Evolutionary conservation across 2,888 invertebrate species (phyloP), one percentile per base, ranked within the genome.

Genomic region (Rhogogaster chlorosoma): DNA sequence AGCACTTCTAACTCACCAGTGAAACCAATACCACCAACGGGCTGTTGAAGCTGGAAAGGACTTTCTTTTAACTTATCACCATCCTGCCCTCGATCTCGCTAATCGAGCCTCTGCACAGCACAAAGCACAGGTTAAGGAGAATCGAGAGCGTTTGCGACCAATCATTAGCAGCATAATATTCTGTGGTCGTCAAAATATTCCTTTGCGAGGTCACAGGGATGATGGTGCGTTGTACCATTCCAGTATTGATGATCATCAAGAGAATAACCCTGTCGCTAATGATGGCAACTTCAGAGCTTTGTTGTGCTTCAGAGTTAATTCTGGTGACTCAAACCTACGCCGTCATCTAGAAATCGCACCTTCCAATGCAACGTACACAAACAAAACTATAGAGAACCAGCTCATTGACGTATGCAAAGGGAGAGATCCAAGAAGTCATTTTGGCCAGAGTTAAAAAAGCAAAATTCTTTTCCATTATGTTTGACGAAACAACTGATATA

Each of bases 401-500:
- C 53, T 91, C 18, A 91, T 91, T 70, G 86, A 88, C n/a, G 85
- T 85, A 29, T 89, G 89, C 78, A 87, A 86, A 75, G 88, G n/a
- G 88, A 85, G 89, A 88, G 84, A 89, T 90, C 53, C 84, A 86
- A 77, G 73, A 87, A 64, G 80, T 18, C 22, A 88, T 89, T 77
- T 67, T 88, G 53, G 70, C 45, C 22, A 86, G 73, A 77, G 84
- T 86, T 53, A 83, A 86, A 84, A 57, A 84, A 70, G 80, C 85
- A 29, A 85, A 87, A 84, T 90, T 86, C 84, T 91, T 87, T 86
- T 86, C 88, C 61, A 86, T 89, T 64, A 85, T 91, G 18, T 91
- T 90, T 85, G 90, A 91, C 71, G 90, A 91, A 86, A 91, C 90
- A 12, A 90, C 89, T 57, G 90, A 90, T 85, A 86, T 88, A 29